Evolutionary conservation across 2,888 invertebrate genomes (phyloP).

Genomic region (Phengaris alcon): DNA sequence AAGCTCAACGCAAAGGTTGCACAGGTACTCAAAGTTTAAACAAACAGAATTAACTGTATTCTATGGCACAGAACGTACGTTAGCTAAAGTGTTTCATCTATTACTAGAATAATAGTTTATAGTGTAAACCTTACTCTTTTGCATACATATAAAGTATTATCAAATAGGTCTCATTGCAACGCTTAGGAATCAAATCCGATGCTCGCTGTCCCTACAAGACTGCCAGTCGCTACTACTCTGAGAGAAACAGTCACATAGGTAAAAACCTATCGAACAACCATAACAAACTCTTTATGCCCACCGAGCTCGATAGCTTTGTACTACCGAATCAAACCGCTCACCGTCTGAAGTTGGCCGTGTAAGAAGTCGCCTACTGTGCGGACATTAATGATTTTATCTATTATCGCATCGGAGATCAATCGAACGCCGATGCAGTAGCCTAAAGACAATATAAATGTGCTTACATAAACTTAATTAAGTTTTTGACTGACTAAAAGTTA

Average conservation of each 20-base stretch:
- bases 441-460: slow-evolving; percentile 21
- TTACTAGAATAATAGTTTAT: too few species aligned
- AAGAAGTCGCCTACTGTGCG: slow-evolving; percentile 57
- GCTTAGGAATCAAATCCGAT: too few species aligned
- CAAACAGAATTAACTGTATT: too few species aligned
- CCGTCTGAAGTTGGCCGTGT: slow-evolving; percentile 61
- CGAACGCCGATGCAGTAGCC: slow-evolving; percentile 45
- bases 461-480: slow-evolving; percentile 13
- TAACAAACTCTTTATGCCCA: slow-evolving; percentile 41
- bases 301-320: slow-evolving; percentile 55
- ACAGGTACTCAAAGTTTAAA: too few species aligned
- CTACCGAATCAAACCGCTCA: slow-evolving; percentile 66
- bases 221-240: slow-evolving; percentile 25
- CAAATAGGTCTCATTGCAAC: too few species aligned
- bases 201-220: background rate
- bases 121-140: too few species aligned
- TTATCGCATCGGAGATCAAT: slow-evolving; percentile 61
- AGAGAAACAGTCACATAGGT: slow-evolving; percentile 34
- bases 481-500: slow-evolving; percentile 8
- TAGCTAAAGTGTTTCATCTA: too few species aligned
- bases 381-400: slow-evolving; percentile 66
- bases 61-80: too few species aligned
- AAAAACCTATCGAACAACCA: slow-evolving; percentile 22
- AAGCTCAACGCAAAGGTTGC: too few species aligned
- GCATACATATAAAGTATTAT: too few species aligned